phyloP scores from a whole-genome alignment of 2,113 vertebrate genomes.

The Hippocampus abdominalis region DNA sequence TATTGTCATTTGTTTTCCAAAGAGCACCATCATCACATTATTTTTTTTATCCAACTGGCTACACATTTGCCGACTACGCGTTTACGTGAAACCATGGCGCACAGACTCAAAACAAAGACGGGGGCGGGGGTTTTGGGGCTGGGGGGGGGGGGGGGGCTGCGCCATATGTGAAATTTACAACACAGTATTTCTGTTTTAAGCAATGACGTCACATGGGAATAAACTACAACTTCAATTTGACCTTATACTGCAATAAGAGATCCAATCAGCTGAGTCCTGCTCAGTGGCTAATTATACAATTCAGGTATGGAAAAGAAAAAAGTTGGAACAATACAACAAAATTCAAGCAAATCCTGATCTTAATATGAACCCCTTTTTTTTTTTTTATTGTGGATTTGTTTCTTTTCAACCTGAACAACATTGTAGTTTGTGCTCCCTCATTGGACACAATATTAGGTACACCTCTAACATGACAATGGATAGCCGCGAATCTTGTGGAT shows the following conservation, averaged over 20 bases:
- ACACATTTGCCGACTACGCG: slow-evolving; percentile 84
- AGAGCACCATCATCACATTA: slow-evolving; percentile 86
- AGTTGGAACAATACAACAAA: not conserved
- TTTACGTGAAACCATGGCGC: slow-evolving; percentile 82
- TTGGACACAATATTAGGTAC: not conserved
- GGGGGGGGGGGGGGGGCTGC: slow-evolving; percentile 39
- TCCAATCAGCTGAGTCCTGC: slow-evolving; percentile 59
- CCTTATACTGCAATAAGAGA: not conserved
- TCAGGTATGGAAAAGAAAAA: not conserved
- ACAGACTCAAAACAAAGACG: slow-evolving; percentile 85
- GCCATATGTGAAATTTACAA: slow-evolving; percentile 83
- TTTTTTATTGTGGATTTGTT: not conserved
- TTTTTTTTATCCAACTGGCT: slow-evolving; percentile 76
- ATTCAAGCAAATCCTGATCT: not conserved
- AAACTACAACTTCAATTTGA: slow-evolving; percentile 18
- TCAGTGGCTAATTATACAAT: slow-evolving; percentile 48
- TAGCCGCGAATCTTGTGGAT: not conserved
- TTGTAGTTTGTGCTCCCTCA: not conserved
- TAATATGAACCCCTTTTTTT: not conserved
- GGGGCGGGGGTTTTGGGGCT: no score
- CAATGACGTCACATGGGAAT: slow-evolving; percentile 56
- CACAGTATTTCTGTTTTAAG: slow-evolving; percentile 76
- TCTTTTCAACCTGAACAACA: not conserved
- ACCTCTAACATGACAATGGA: not conserved
- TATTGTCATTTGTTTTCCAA: slow-evolving; percentile 81